Conservation (phyloP, 2,797 vertebrate species). For the Arctocebus calabarensis region DNA sequence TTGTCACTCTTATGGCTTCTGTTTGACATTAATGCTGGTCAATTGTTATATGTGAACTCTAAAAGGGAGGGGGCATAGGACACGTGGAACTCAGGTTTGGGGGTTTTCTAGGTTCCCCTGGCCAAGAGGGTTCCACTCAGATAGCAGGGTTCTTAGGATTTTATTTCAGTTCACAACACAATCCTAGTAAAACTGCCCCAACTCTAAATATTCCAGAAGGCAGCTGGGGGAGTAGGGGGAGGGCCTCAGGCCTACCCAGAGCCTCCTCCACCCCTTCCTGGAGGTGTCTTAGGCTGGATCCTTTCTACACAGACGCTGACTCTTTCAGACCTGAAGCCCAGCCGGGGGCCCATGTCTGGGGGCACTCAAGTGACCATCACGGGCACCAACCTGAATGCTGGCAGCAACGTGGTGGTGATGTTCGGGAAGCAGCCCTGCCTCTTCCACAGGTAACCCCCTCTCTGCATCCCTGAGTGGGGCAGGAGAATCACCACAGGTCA, state of each 20-base stretch:
- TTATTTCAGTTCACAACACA: background rate
- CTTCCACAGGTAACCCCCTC: slow-evolving; percentile 92
- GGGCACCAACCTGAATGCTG: slow-evolving; percentile 96
- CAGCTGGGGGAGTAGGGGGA: accelerated
- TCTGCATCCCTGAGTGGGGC: accelerated
- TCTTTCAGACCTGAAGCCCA: slow-evolving; percentile 93
- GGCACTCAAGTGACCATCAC: slow-evolving; percentile 98
- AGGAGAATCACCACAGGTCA: background rate
- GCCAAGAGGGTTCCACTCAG: background rate
- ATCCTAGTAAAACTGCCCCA: background rate
- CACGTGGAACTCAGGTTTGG: no score
- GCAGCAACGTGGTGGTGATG: slow-evolving; percentile 96
- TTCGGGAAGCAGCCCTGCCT: slow-evolving; percentile 96
- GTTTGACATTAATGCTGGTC: background rate
- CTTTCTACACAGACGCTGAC: slow-evolving; percentile 91
- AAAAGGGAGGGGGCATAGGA: background rate
- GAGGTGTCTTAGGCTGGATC: slow-evolving; percentile 32
- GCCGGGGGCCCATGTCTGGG: slow-evolving; percentile 95
- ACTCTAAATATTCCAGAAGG: background rate
- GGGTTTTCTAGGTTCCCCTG: background rate
- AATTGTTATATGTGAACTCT: background rate
- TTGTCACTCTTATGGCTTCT: background rate
- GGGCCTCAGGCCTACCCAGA: background rate
- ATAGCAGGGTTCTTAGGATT: background rate
- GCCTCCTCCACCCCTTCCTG: background rate